Base-by-base conservation (phyloP, 1,140 invertebrate species). In the Drosophila baimaii region DNA sequence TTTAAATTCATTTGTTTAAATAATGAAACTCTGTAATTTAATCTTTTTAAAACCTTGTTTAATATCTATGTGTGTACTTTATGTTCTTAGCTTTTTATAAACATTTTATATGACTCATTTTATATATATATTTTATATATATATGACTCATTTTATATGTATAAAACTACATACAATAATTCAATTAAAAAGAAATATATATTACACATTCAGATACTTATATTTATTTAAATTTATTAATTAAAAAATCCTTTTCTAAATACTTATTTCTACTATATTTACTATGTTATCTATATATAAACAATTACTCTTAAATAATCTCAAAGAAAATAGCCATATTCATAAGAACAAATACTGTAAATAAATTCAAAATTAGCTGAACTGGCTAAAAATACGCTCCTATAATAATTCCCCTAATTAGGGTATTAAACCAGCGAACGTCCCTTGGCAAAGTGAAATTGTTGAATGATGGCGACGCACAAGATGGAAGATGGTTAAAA, bases 381-480 rank as follows among this genome's bases (percentile, higher is more conserved):
- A 23, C 3, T 46, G 4, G 0, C 43, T 15, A 3, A 12, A 12
- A 35, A 12, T 41, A 12, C 17, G 10, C 29, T 29, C 3, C 13
- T 12, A 3, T 21, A 13, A n/a, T 21, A 2, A 4, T 12, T 23
- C 52, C 19, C 27, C 10, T 23, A 31, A 31, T 41, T 59, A 63
- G 65, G 46, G 62, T 66, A 69, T 33, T 3, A 29, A 21, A 19
- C 2, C 25, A 23, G 15, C n/a, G 23, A 29, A n/a, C 61, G 29
- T 52, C 43, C 27, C 47, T 43, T 21, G 13, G 12, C 39, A 35
- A 31, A 44, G 55, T 23, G 44, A 73, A 76, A 68, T 85, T 68
- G 81, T 72, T 86, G 80, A 86, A 79, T 79, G 70, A 79, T 79
- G 63, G 47, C 68, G 31, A 51, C 39, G 61, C 59, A 69, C 33